Base-by-base conservation (phyloP, 2,888 invertebrate genomes). In the Loripinus fragilis region DNA sequence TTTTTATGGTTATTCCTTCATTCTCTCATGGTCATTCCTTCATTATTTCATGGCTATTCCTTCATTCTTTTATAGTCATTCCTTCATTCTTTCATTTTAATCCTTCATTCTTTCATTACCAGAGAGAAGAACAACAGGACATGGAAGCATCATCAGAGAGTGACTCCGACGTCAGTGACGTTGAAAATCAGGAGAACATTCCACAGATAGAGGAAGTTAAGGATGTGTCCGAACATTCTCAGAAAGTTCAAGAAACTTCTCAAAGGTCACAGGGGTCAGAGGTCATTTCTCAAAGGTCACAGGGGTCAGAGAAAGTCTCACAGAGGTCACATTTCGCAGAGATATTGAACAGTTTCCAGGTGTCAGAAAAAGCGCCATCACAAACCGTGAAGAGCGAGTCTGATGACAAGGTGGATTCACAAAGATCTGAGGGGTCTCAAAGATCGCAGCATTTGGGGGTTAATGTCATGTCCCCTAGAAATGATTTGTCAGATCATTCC, bases 81-180 rank as follows among this genome's bases (percentile, higher is more conserved):
- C n/a, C n/a, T n/a, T n/a, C n/a, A n/a, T n/a, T n/a, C n/a, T n/a
- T n/a, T n/a, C n/a, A n/a, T n/a, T n/a, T n/a, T n/a, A n/a, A n/a
- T n/a, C n/a, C n/a, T n/a, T n/a, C n/a, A n/a, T n/a, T n/a, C n/a
- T n/a, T 12, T 38, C 12, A 45, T 45, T 73, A 73, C 42, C 48
- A 82, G 81, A 72, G 79, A 42, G 79, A 78, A 60, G 67, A 42
- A 68, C 50, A 67, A n/a, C 35, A 35, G 65, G 38, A 38, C 38
- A 38, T 38, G 38, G 50, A 65, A 3, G 60, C 42, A 15, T 45
- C 45, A 15, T 28, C 33, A 76, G 42, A 76, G 5, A 75, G 71
- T 28, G 68, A 42, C 3, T 72, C 72, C 69, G 80, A 77, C 45
- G 80, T 80, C 42, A 76, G 73, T 71, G 78, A 80, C 28, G 77